Conservation (phyloP, 1,140 invertebrate genomes). For the Solen grandis region DNA sequence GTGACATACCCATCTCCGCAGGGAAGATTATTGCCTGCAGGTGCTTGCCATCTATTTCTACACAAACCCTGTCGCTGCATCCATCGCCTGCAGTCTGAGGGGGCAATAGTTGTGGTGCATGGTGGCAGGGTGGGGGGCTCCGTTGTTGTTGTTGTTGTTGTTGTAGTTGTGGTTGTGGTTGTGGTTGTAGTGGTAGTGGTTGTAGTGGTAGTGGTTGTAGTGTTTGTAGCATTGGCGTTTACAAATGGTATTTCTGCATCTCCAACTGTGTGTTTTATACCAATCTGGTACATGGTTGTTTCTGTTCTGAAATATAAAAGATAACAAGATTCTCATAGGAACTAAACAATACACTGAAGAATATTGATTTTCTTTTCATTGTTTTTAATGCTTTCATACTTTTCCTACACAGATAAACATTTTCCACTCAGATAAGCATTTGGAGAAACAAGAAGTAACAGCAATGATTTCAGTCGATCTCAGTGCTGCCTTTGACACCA, state of each 20-base stretch:
- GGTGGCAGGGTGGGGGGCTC: too few relatives aligned
- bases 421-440: too few relatives aligned
- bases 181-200: constrained; percentile 53
- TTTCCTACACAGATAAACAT: too few relatives aligned
- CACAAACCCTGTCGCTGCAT: neutral
- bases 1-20: too few relatives aligned
- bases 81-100: neutral
- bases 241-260: constrained; percentile 32
- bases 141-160: constrained; percentile 49
- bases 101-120: constrained; percentile 32
- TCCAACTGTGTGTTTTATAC: constrained; percentile 46
- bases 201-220: constrained; percentile 25
- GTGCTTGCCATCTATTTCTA: neutral
- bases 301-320: constrained; percentile 51
- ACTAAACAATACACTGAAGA: too few relatives aligned
- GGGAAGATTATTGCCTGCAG: neutral
- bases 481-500: too few relatives aligned
- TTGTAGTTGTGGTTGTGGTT: constrained; percentile 39
- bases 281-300: constrained; percentile 55
- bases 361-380: too few relatives aligned
- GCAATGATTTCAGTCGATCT: too few relatives aligned
- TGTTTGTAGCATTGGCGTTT: neutral
- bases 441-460: too few relatives aligned
- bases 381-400: too few relatives aligned
- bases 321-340: too few relatives aligned